Evolutionary conservation across 2,113 vertebrate genomes (phyloP), one percentile per base, ranked within the genome.

Genomic region (Clarias magur): DNA sequence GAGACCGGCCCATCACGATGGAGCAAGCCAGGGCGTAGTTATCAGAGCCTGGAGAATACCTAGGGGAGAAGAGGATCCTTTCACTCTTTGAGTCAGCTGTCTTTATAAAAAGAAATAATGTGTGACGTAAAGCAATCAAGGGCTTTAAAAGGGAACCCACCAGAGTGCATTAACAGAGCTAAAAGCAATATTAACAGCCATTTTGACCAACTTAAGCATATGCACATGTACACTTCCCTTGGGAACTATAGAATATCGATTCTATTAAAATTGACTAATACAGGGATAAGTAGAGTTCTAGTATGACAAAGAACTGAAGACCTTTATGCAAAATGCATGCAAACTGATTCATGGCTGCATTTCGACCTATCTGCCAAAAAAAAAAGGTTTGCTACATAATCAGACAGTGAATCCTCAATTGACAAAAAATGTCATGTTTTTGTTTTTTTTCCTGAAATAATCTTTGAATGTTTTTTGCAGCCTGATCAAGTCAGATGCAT

Each of bases 21-120:
- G 97, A 98, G 42, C 98, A 97, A 67, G 96, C 96, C 0, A 98
- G 96, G 92, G 97, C 97, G 0, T 99, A 99, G 94, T 96, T 93
- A 88, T 99, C 98, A 0, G 97, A 97, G 83, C 97, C 96, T 0
- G 98, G 97, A 93, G 97, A 97, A 92, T 98, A 94, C 94, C 98
- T 99, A 93, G 65, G 54, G 80, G 80, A 83, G 60, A 70, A 56
- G 27, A 25, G 57, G 16, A 70, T 38, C 38, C 59, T 0, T 10
- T 73, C 0, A 76, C 30, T 21, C 56, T 60, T 2, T 7, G 10
- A 34, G 30, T 38, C 79, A 81, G 57, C 48, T 63, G 54, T 59
- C 27, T 84, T 57, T 59, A 59, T 9, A 25, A n/a, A 57, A 57
- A 57, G 57, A 59, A 73, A 73, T 48, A 42, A 65, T 42, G 79